A percentile compares a stretch with the other conserved stretches of the same genome.
phyloP scores from a whole-genome alignment of 2,888 invertebrate genomes.

The Choristoneura rosaceana region DNA sequence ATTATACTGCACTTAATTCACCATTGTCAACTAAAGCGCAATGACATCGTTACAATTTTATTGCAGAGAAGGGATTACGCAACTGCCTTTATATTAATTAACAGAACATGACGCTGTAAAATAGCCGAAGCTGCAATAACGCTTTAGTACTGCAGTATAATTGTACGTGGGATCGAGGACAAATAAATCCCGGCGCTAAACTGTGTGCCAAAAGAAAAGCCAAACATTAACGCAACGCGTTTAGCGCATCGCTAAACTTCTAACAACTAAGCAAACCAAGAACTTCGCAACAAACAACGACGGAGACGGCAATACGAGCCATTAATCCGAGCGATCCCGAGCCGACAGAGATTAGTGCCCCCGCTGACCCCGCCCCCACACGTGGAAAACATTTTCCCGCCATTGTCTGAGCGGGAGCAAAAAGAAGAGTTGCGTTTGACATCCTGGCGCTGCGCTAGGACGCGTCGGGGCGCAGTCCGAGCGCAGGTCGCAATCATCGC shows the following conservation, averaged over 20 bases:
- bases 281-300: slow-evolving; percentile 77
- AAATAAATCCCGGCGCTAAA: slow-evolving; percentile 36
- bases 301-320: slow-evolving; percentile 79
- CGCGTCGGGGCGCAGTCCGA: slow-evolving; percentile 43
- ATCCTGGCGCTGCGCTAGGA: slow-evolving; percentile 60
- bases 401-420: slow-evolving; percentile 78
- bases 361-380: slow-evolving; percentile 74
- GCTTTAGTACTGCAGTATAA: background rate
- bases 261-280: slow-evolving; percentile 68
- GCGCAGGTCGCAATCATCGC: slow-evolving; percentile 28
- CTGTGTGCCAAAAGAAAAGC: slow-evolving; percentile 48
- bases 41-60: slow-evolving; percentile 16
- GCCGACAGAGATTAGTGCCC: slow-evolving; percentile 78
- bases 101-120: background rate
- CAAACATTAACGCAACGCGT: slow-evolving; percentile 54
- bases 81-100: slow-evolving; percentile 2
- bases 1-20: background rate
- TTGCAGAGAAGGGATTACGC: slow-evolving; percentile 5
- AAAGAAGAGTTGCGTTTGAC: slow-evolving; percentile 77
- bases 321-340: slow-evolving; percentile 79
- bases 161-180: background rate
- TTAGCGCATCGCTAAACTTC: slow-evolving; percentile 65
- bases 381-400: slow-evolving; percentile 79
- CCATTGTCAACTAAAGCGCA: slow-evolving; percentile 16
- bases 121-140: background rate